Evolutionary conservation across 2,113 vertebrate species (phyloP).

Genomic region (Campylorhamphus procurvoides): DNA sequence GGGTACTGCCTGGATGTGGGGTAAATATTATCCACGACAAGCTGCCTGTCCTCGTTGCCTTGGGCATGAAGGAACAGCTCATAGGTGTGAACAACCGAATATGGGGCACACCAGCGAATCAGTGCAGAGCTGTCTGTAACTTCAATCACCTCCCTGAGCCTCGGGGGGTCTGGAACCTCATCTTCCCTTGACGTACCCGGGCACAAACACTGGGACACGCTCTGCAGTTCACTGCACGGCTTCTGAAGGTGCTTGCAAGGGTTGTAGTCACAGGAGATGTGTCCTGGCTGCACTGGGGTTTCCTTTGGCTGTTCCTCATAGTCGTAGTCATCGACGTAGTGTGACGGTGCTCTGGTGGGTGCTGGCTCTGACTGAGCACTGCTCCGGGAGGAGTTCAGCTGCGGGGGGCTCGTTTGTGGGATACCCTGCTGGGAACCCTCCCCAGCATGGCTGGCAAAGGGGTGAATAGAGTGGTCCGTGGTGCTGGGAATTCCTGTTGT

Average conservation of each 20-base stretch:
- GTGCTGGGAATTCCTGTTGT: background rate
- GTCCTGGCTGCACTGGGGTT: background rate
- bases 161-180: slow-evolving; percentile 69
- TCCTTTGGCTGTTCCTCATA: background rate
- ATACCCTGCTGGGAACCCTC: background rate
- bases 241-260: slow-evolving; percentile 80
- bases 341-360: background rate
- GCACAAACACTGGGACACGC: slow-evolving; percentile 61
- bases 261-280: slow-evolving; percentile 71
- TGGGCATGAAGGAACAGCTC: slow-evolving; percentile 59
- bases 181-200: slow-evolving; percentile 68
- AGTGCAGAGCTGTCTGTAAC: slow-evolving; percentile 74
- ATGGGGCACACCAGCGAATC: slow-evolving; percentile 80
- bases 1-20: slow-evolving; percentile 71
- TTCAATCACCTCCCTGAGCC: slow-evolving; percentile 62
- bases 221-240: slow-evolving; percentile 75
- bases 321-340: slow-evolving; percentile 46
- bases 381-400: background rate
- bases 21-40: slow-evolving; percentile 64
- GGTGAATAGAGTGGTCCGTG: background rate
- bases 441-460: background rate
- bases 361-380: background rate
- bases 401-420: background rate
- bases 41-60: background rate
- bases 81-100: slow-evolving; percentile 75